These are phyloP conservation scores for Pegea sp. DNA, from an alignment of 23 tunicate genomes.

Conservation along the genomic window DNA sequence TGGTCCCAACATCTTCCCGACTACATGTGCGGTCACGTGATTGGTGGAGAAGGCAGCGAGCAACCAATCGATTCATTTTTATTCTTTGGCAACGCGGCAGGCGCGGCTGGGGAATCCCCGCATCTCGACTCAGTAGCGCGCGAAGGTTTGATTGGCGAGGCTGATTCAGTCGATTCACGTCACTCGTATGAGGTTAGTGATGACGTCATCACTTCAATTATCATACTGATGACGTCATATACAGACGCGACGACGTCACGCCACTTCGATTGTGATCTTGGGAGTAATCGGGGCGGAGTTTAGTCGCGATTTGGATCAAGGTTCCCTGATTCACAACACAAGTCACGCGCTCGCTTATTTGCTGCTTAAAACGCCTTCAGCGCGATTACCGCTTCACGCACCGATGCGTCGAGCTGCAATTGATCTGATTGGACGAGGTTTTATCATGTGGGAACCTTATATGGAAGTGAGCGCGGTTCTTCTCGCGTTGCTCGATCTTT, in stretches of 20 bases:
- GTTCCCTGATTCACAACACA: conserved; percentile 30
- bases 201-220: too few relatives aligned
- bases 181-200: conserved; percentile 1
- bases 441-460: conserved; percentile 92
- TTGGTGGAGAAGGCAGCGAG: too few relatives aligned
- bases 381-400: conserved; percentile 55
- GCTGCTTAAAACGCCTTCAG: conserved; percentile 51
- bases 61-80: too few relatives aligned
- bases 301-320: conserved; percentile 54
- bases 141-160: too few relatives aligned
- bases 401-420: conserved; percentile 83
- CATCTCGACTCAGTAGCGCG: too few relatives aligned
- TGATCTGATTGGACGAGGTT: conserved; percentile 78
- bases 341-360: conserved; percentile 78
- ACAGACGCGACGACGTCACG: conserved; percentile 68
- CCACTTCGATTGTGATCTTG: conserved; percentile 76
- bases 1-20: conserved; percentile 70
- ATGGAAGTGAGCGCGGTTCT: conserved; percentile 79
- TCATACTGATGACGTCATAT: background rate
- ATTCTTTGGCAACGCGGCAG: background rate
- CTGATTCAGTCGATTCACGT: too few relatives aligned
- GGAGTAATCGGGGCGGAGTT: conserved; percentile 95
- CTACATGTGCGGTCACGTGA: too few relatives aligned
- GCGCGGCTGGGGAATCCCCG: background rate
- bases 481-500: conserved; percentile 59